Base-by-base conservation (phyloP, 2,797 vertebrate species). In the Karalla daura region DNA sequence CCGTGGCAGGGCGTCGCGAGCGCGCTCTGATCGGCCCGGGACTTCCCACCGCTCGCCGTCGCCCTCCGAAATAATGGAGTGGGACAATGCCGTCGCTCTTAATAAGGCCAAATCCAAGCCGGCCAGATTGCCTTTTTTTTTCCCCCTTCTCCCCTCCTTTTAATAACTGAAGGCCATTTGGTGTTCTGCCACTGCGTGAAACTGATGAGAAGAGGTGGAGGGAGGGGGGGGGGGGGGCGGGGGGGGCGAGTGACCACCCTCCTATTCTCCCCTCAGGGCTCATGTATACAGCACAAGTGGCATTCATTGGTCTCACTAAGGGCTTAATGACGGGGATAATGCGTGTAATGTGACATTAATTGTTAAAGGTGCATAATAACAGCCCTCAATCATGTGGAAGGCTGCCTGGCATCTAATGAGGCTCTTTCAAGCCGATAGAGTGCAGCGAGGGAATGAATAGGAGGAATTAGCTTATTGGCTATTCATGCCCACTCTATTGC, bases 321-420 rank as follows among this genome's bases (percentile, higher is more conserved):
- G 91, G 91, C 91, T 93, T 93, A 92, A 93, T 92, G 93, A 92
- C 39, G 90, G 90, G 90, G 90, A 91, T 92, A 93, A 93, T 94
- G 90, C 85, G 89, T 93, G 92, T 93, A 94, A 93, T 93, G 92
- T 93, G 93, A 94, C 93, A 93, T 94, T 94, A 93, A 94, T 94
- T 93, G 93, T 94, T 93, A 86, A 91, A 91, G 92, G 91, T 91
- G 91, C 89, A 93, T 92, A 93, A 93, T 92, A 92, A 91, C 91
- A 91, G 92, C 91, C 87, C 91, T 93, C 92, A 91, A 93, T 93
- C 91, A 92, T 89, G 89, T 90, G 88, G 89, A 90, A 91, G 90
- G 90, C 87, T 89, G 90, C 88, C 89, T 88, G 89, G 88, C 89
- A 89, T 90, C 89, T 93, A 92, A 93, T 93, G 90, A 92, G 89